These are phyloP conservation scores for Gymnocheta viridis DNA, from an alignment of 2,888 invertebrate species.

Conservation along the genomic window DNA sequence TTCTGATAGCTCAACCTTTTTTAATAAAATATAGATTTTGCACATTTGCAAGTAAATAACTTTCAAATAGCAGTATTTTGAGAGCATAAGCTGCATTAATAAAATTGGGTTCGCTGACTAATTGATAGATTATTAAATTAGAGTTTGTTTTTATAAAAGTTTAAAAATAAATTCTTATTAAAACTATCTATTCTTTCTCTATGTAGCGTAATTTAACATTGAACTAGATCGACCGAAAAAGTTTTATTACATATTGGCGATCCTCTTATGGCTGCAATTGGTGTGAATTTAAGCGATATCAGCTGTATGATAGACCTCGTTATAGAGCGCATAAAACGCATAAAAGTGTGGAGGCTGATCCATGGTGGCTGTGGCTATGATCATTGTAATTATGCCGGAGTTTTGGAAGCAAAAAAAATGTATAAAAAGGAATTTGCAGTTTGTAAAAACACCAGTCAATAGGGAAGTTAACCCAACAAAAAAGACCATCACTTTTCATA, in stretches of 20 bases:
- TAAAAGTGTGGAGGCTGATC: conserved; percentile 67
- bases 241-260: conserved; percentile 17
- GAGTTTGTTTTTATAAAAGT: too few species aligned
- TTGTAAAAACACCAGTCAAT: conserved; percentile 51
- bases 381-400: conserved; percentile 67
- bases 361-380: conserved; percentile 59
- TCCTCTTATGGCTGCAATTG: conserved; percentile 23
- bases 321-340: conserved; percentile 66
- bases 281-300: conserved; percentile 59
- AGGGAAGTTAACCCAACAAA: conserved; percentile 18
- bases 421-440: conserved; percentile 50
- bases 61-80: too few species aligned
- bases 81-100: too few species aligned
- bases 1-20: too few species aligned
- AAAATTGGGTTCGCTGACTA: too few species aligned
- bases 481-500: not conserved
- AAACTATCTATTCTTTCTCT: too few species aligned
- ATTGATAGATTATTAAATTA: too few species aligned
- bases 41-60: too few species aligned
- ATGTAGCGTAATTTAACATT: not conserved
- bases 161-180: too few species aligned
- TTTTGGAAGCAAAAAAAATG: conserved; percentile 36
- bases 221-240: not conserved
- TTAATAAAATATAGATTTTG: too few species aligned
- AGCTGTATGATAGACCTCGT: conserved; percentile 63